Percentiles rank a stretch among this genome's conserved stretches.
phyloP scores from a whole-genome alignment of 2,888 invertebrate species.

The Drosophila birchii region DNA sequence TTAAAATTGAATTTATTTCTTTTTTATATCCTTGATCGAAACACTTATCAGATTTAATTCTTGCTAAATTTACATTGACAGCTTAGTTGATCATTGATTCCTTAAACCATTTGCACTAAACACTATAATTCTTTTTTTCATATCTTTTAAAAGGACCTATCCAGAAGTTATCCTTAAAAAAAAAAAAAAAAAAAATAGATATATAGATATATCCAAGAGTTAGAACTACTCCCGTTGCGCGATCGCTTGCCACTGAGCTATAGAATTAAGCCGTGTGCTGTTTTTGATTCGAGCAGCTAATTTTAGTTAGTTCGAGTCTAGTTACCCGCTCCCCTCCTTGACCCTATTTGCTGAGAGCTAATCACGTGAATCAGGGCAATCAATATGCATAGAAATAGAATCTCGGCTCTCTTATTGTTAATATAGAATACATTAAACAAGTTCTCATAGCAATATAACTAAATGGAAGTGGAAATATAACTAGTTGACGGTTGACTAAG shows the following conservation, averaged over 20 bases:
- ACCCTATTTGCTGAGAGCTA: slow-evolving; percentile 11
- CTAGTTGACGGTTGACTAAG: slow-evolving; percentile 9
- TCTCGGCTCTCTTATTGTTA: slow-evolving; percentile 10
- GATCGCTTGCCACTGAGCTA: slow-evolving; percentile 51
- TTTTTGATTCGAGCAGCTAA: slow-evolving; percentile 40
- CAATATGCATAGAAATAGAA: slow-evolving; percentile 33
- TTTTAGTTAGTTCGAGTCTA: slow-evolving; percentile 15
- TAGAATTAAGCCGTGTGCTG: slow-evolving; percentile 29
- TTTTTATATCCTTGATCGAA: not conserved
- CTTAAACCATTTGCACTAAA: too few relatives aligned
- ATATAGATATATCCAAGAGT: not conserved
- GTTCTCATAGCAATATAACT: slow-evolving; percentile 18
- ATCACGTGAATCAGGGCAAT: slow-evolving; percentile 40
- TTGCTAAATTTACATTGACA: not conserved
- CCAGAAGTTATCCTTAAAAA: not conserved
- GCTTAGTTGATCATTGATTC: not conserved
- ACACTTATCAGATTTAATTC: not conserved
- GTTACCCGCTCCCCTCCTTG: slow-evolving; percentile 35
- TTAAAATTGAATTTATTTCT: fast-evolving
- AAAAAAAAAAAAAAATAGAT: not conserved
- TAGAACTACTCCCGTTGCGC: slow-evolving; percentile 42
- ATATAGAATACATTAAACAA: slow-evolving; percentile 37
- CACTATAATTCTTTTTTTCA: not conserved
- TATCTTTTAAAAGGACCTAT: too few relatives aligned
- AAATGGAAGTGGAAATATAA: slow-evolving; percentile 19